phyloP scores from a whole-genome alignment of 2,113 vertebrate species.

The Rhizomys pruinosus region DNA sequence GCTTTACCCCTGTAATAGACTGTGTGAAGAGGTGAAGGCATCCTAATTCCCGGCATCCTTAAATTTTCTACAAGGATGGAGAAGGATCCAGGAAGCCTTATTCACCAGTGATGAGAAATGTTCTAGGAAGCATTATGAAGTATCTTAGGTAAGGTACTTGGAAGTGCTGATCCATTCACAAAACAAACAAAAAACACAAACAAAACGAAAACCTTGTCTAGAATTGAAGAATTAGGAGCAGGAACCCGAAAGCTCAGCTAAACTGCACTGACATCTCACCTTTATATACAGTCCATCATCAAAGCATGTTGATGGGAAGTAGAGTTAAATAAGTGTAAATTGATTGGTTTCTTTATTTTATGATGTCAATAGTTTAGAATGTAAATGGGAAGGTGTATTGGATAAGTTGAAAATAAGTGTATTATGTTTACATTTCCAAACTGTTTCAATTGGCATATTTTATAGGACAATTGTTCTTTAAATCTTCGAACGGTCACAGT shows the following conservation, averaged over 20 bases:
- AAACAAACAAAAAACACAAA: too few species aligned
- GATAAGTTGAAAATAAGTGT: not conserved
- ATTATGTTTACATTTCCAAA: not conserved
- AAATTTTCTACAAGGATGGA: not conserved
- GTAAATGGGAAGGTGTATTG: not conserved
- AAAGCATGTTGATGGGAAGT: too few species aligned
- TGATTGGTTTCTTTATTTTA: not conserved
- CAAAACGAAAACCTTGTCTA: too few species aligned
- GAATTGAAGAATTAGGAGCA: not conserved
- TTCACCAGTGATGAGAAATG: not conserved
- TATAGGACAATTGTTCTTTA: not conserved
- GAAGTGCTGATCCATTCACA: not conserved
- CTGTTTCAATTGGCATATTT: not conserved
- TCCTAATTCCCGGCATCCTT: not conserved
- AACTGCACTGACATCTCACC: not conserved
- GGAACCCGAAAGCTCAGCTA: not conserved
- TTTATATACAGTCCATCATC: not conserved
- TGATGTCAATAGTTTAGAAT: not conserved
- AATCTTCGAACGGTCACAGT: not conserved
- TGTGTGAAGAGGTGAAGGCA: rapidly evolving
- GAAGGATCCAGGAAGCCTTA: not conserved
- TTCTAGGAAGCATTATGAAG: not conserved
- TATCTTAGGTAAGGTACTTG: not conserved
- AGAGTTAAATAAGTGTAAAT: not conserved
- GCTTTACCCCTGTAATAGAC: not conserved